phyloP scores from a whole-genome alignment of 1,140 invertebrate species.

The Eriocheir sinensis region DNA sequence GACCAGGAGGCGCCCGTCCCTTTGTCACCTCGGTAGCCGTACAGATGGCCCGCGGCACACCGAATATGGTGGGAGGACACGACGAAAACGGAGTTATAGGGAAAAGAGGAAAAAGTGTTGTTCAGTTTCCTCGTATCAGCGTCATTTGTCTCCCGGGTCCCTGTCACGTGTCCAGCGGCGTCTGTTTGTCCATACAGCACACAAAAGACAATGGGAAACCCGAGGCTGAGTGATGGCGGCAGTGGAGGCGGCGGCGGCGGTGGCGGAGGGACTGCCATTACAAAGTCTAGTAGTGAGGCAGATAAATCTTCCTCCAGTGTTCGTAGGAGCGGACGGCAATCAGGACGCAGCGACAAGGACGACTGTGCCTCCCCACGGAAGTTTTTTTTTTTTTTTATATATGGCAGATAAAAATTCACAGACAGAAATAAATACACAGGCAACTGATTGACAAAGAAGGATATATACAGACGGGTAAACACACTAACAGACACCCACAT shows the following conservation, averaged over 20 bases:
- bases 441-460: too few species aligned
- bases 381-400: too few species aligned
- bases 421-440: too few species aligned
- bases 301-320: background rate
- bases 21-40: background rate
- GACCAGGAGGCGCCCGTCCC: background rate
- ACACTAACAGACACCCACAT: too few species aligned
- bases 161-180: background rate
- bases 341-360: background rate
- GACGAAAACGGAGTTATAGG: background rate
- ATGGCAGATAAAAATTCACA: too few species aligned
- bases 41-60: background rate
- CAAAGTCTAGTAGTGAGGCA: background rate
- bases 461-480: too few species aligned
- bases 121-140: background rate
- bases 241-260: background rate
- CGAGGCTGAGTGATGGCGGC: background rate
- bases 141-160: background rate
- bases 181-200: background rate
- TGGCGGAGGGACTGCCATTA: background rate
- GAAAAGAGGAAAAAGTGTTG: background rate
- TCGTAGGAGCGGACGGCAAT: background rate
- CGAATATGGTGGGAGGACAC: constrained; percentile 9
- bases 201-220: background rate
- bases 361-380: background rate